Evolutionary conservation across 2,888 invertebrate species (phyloP), one percentile per base, ranked within the genome.

Genomic region (Clusia tigrina): DNA sequence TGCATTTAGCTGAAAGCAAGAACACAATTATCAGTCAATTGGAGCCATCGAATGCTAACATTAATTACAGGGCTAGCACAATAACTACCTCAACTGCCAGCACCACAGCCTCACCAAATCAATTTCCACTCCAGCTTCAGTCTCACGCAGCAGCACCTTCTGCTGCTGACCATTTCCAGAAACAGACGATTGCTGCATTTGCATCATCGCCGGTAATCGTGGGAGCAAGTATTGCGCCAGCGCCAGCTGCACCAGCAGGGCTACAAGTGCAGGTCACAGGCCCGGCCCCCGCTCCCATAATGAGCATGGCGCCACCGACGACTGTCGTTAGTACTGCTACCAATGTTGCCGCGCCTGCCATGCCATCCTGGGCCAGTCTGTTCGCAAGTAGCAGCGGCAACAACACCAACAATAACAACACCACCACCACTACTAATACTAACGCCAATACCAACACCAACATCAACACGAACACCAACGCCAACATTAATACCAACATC

Each of bases 341-440:
- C 42, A 42, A 42, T n/a, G 3, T 17, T 15, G 32, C 10, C 42
- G n/a, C n/a, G 18, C 2, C 48, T 48, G 48, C 25, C 54, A 56
- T 71, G 42, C 74, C 88, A 57, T 89, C 90, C 0, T 90, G 90
- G 90, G 90, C 90, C 1, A 89, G 90, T 79, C 77, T 90, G 17
- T 90, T 90, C 79, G 86, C 85, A 2, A 77, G 67, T 64, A 86
- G 72, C 24, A 66, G 60, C 15, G 69, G 64, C 17, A 68, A 66
- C n/a, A n/a, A n/a, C 68, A 25, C 63, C 67, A 26, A 62, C 66
- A 23, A 63, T 20, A 42, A 37, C 38, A 42, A 18, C 12, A 17
- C 61, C 15, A 15, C 51, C 3, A n/a, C n/a, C n/a, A n/a, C n/a
- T n/a, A n/a, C n/a, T n/a, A n/a, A n/a, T n/a, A n/a, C n/a, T n/a